phyloP scores from a whole-genome alignment of 1,140 invertebrate genomes.

The Drosophila varians region DNA sequence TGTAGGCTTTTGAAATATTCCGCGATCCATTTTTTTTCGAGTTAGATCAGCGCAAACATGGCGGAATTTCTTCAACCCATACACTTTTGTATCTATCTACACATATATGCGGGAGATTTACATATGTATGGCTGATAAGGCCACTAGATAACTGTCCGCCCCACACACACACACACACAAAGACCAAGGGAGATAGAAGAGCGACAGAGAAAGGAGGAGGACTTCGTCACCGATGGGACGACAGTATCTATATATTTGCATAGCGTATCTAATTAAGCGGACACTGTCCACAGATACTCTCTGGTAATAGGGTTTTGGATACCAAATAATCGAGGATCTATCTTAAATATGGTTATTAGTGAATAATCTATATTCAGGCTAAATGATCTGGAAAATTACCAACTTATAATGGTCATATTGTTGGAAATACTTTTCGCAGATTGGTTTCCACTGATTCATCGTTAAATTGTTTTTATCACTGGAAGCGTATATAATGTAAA shows the following conservation, averaged over 20 bases:
- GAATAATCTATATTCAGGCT: neutral
- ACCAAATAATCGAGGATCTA: neutral
- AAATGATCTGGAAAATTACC: neutral
- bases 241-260: conserved; percentile 56
- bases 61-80: conserved; percentile 17
- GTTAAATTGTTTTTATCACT: neutral
- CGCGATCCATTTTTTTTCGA: conserved; percentile 36
- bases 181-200: neutral
- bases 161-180: conserved; percentile 27
- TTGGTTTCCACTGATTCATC: neutral
- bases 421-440: neutral
- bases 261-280: conserved; percentile 70
- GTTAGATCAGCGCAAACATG: conserved; percentile 50
- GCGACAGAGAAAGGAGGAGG: neutral
- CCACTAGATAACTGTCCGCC: conserved; percentile 56
- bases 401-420: neutral
- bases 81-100: conserved; percentile 11
- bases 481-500: conserved; percentile 9
- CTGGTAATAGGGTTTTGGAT: neutral
- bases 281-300: conserved; percentile 32
- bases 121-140: conserved; percentile 58
- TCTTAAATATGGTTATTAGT: no score
- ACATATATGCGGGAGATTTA: conserved; percentile 18
- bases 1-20: no score
- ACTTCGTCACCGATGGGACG: conserved; percentile 41